Conservation (phyloP, 1,140 invertebrate species). For the Drosophila erecta region DNA sequence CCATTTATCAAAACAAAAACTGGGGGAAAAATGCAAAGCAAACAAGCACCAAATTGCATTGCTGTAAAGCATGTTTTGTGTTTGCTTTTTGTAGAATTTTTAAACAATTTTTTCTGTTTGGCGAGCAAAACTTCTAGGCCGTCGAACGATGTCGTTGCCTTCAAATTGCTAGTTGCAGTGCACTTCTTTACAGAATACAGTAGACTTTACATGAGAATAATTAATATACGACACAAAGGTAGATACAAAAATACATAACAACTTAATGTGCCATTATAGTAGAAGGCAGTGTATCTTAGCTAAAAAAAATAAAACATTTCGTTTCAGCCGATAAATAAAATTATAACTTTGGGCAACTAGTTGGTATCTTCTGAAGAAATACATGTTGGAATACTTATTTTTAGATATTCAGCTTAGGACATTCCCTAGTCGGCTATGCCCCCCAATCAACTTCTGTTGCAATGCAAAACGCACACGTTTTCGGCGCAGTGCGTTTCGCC, state of each 20-base stretch:
- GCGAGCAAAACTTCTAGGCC: slow-evolving; percentile 38
- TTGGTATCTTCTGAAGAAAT: too few relatives aligned
- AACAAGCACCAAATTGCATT: slow-evolving; percentile 38
- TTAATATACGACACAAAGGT: neutral
- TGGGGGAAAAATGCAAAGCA: slow-evolving; percentile 16
- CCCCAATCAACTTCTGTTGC: slow-evolving; percentile 8
- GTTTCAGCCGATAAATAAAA: too few relatives aligned
- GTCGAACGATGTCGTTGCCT: slow-evolving; percentile 15
- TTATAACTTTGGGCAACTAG: too few relatives aligned
- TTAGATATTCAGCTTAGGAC: neutral
- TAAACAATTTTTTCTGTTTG: slow-evolving; percentile 28
- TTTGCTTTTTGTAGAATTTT: slow-evolving; percentile 35
- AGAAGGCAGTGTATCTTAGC: neutral
- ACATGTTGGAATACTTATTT: too few relatives aligned
- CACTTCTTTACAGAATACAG: neutral
- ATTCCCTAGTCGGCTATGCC: slow-evolving; percentile 2
- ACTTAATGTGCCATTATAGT: neutral
- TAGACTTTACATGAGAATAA: neutral
- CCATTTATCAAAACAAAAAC: slow-evolving; percentile 43
- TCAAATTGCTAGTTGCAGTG: slow-evolving; percentile 4
- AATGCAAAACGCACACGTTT: slow-evolving; percentile 50
- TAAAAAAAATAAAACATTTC: too few relatives aligned
- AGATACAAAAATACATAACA: neutral
- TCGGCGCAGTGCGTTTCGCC: slow-evolving; percentile 54
- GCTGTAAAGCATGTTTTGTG: slow-evolving; percentile 39